Percentiles rank a stretch among this genome's conserved stretches.
Conservation (phyloP, 2,888 invertebrate species). For the Philhelius pedissequus region DNA sequence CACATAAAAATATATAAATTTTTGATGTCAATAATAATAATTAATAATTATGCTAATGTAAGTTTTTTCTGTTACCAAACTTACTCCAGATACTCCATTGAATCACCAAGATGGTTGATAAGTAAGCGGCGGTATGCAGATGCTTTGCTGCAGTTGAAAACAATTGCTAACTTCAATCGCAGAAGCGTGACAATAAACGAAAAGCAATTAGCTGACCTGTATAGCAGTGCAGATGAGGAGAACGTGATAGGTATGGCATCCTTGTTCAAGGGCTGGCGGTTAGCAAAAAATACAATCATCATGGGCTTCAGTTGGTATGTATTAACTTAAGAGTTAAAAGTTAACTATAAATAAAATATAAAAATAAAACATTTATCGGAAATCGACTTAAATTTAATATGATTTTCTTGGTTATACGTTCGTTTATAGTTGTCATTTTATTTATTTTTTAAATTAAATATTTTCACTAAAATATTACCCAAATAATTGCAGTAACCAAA, state of each 20-base stretch:
- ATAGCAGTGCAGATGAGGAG: constrained; percentile 73
- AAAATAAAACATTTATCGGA: too few species aligned
- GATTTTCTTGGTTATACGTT: too few species aligned
- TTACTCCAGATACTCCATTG: constrained; percentile 82
- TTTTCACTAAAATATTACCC: too few species aligned
- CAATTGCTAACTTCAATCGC: constrained; percentile 81
- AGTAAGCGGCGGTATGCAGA: constrained; percentile 79
- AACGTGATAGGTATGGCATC: constrained; percentile 81
- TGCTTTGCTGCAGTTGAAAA: constrained; percentile 80
- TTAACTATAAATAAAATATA: constrained; percentile 47
- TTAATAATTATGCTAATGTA: too few species aligned
- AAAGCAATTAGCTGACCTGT: constrained; percentile 78
- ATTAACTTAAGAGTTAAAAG: not conserved
- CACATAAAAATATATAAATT: too few species aligned
- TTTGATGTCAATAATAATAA: too few species aligned
- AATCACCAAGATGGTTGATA: constrained; percentile 84
- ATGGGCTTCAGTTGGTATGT: constrained; percentile 82
- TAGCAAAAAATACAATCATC: constrained; percentile 81
- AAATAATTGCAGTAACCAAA: too few species aligned
- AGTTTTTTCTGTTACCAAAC: too few species aligned
- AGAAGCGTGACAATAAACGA: constrained; percentile 77
- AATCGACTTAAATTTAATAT: too few species aligned
- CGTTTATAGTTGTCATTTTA: too few species aligned
- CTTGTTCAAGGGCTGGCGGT: constrained; percentile 81
- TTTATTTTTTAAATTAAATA: too few species aligned